Evolutionary conservation across 2,888 invertebrate species (phyloP).

Genomic region (Heterodera filipjevi): DNA sequence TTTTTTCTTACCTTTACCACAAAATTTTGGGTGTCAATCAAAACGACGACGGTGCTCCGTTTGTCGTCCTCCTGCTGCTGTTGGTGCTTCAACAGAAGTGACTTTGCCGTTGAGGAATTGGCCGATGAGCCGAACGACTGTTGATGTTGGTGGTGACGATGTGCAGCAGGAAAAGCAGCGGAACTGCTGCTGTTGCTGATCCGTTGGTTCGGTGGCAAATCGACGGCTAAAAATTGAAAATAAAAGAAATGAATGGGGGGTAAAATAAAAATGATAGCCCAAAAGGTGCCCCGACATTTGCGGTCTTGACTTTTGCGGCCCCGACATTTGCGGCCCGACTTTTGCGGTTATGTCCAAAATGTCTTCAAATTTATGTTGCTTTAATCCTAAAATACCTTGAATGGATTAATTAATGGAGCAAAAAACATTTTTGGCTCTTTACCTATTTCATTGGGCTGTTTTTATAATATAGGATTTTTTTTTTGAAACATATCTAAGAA

Average conservation of each 20-base stretch:
- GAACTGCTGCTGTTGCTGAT: slow-evolving; percentile 6
- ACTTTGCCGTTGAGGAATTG: slow-evolving; percentile 2
- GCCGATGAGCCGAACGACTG: slow-evolving; percentile 26
- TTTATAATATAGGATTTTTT: no score
- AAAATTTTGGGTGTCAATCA: slow-evolving; percentile 82
- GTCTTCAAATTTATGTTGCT: no score
- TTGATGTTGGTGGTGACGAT: neutral
- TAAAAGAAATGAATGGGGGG: neutral
- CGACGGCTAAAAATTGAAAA: neutral
- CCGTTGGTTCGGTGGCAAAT: neutral
- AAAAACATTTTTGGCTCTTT: no score
- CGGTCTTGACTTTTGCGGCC: no score
- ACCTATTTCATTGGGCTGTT: no score
- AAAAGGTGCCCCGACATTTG: no score
- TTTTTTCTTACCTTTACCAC: slow-evolving; percentile 66
- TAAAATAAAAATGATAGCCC: neutral
- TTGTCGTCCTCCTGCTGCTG: slow-evolving; percentile 70
- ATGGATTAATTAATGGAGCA: no score
- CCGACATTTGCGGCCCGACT: no score
- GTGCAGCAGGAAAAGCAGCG: neutral
- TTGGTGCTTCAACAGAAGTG: neutral
- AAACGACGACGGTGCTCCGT: slow-evolving; percentile 71
- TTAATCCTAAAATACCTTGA: no score
- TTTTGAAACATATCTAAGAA: no score
- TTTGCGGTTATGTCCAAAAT: no score